Percentiles rank a stretch among this genome's conserved stretches.
Evolutionary conservation across 2,113 vertebrate species (phyloP).

Genomic region (Pycnonotus jocosus): DNA sequence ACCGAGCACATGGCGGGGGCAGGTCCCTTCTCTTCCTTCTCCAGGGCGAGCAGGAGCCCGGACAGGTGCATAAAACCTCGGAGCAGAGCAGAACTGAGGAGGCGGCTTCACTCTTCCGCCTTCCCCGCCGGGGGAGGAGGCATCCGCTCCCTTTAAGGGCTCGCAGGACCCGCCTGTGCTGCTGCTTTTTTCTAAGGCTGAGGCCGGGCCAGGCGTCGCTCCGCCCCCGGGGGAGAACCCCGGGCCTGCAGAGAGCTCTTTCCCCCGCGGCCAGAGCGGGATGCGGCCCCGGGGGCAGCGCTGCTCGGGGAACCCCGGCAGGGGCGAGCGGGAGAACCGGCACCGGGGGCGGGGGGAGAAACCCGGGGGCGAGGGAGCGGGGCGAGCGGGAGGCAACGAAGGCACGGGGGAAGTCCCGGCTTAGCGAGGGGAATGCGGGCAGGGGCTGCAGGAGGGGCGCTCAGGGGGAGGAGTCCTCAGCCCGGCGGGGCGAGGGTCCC

Average conservation of each 20-base stretch:
- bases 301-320: neutral
- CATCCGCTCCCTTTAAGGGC: neutral
- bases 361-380: neutral
- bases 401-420: neutral
- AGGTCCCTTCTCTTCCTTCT: neutral
- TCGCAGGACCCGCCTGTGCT: neutral
- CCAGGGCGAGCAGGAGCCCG: neutral
- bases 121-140: neutral
- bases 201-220: neutral
- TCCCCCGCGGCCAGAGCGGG: neutral
- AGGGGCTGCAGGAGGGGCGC: neutral
- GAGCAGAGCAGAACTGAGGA: fast-evolving
- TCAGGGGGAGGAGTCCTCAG: neutral
- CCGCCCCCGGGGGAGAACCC: neutral
- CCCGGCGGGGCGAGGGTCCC: neutral
- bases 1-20: neutral
- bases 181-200: fast-evolving
- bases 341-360: neutral
- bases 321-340: neutral
- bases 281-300: neutral
- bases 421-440: neutral
- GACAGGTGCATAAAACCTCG: neutral
- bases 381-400: neutral
- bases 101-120: neutral
- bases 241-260: fast-evolving